phyloP scores from a whole-genome alignment of 2,888 invertebrate genomes.

The Epirrhoe tristata region DNA sequence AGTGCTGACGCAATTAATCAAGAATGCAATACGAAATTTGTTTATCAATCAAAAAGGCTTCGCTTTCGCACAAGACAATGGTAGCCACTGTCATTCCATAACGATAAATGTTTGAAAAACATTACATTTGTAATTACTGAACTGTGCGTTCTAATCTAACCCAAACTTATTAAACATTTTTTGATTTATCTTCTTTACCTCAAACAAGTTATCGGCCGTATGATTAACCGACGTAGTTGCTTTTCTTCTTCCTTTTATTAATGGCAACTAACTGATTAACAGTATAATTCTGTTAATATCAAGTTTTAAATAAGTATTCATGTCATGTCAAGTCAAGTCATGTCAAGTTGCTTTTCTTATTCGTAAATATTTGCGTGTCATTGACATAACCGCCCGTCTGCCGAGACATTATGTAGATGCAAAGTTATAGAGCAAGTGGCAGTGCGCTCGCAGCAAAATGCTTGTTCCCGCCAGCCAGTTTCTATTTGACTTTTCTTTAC shows the following conservation, averaged over 20 bases:
- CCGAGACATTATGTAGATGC: background rate
- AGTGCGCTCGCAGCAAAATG: conserved; percentile 17
- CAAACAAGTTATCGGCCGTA: background rate
- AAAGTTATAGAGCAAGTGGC: background rate
- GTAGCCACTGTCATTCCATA: conserved; percentile 38
- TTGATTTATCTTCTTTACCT: background rate
- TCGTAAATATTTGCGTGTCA: background rate
- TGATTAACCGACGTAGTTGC: background rate
- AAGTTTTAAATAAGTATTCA: too few relatives aligned
- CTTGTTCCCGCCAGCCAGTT: conserved; percentile 42
- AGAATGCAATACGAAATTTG: conserved; percentile 58
- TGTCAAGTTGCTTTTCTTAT: background rate
- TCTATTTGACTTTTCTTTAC: conserved; percentile 47
- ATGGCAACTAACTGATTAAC: too few relatives aligned
- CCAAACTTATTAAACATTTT: background rate
- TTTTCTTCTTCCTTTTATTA: background rate
- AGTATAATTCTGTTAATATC: too few relatives aligned
- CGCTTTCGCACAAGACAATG: conserved; percentile 54
- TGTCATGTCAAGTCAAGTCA: too few relatives aligned
- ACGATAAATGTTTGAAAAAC: conserved; percentile 55
- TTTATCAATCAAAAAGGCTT: conserved; percentile 60
- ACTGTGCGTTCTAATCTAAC: conserved; percentile 1
- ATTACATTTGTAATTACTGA: conserved; percentile 20
- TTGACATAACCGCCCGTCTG: background rate
- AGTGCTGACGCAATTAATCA: conserved; percentile 52